Evolutionary conservation across 1,140 invertebrate genomes (phyloP), one percentile per base, ranked within the genome.

Genomic region (Drosophila teissieri): DNA sequence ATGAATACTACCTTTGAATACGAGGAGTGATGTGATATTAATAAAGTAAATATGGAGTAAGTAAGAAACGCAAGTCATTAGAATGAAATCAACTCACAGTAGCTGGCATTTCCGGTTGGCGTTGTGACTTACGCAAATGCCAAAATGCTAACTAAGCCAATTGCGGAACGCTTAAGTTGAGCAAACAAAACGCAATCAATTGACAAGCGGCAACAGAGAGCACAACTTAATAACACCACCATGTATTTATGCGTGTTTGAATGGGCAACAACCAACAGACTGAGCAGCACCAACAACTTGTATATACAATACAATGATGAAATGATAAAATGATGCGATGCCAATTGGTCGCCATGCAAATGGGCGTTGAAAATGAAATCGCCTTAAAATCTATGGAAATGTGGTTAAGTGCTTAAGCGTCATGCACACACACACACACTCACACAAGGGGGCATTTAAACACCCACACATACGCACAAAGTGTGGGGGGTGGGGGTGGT

Each of bases 381-480:
- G 72, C 77, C 77, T 83, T 80, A 83, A 83, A 85, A 85, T 76
- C 77, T 80, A 85, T 80, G 77, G 78, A 75, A 83, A 83, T 83
- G 80, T 77, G 64, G 81, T 83, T 83, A 80, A 85, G 81, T 63
- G 77, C 77, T 76, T 80, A 85, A 80, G 57, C 65, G 48, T 39
- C 49, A 61, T 40, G 48, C 55, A 58, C 37, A 17, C 36, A 31
- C 7, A 36, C 12, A 19, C 11, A 17, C 36, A 34, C 22, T 53
- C 27, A 24, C 22, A 31, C 36, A 11, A 4, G 8, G 31, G 44
- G 24, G 17, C 31, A 54, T 44, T 40, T 34, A 42, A 19, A 27
- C 48, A 51, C 27, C 27, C 24, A 72, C 17, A 17, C n/a, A 62
- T 36, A 68, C n/a, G n/a, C 8, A 49, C 7, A 6, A 19, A 15